phyloP scores from a whole-genome alignment of 2,797 vertebrate genomes.

The Siniperca obscura region DNA sequence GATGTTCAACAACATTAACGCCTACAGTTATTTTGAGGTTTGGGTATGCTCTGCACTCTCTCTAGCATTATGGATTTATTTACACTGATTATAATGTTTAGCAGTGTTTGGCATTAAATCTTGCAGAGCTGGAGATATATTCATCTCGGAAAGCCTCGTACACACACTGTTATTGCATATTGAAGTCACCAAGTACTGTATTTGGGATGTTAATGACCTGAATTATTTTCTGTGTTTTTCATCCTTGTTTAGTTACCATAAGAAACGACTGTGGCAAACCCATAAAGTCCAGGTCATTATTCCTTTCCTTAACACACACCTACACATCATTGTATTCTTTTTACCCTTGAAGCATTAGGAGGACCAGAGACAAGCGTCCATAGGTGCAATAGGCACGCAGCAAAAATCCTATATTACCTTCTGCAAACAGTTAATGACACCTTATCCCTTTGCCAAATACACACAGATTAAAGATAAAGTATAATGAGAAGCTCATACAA shows the following conservation, averaged over 20 bases:
- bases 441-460: not conserved
- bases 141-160: conserved; percentile 22
- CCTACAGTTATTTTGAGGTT: conserved; percentile 35
- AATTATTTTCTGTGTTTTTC: conserved; percentile 39
- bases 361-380: not conserved
- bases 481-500: not conserved
- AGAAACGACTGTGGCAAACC: conserved; percentile 37
- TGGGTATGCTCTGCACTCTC: conserved; percentile 7
- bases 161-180: conserved; percentile 28
- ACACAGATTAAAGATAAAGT: conserved; percentile 8
- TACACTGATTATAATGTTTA: conserved; percentile 68
- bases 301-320: conserved; percentile 14
- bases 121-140: conserved; percentile 21
- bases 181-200: conserved; percentile 22
- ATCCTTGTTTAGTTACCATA: conserved; percentile 20
- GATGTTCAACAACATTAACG: conserved; percentile 25
- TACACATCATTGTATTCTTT: not conserved
- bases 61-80: conserved; percentile 47
- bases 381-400: not conserved
- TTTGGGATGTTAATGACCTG: conserved; percentile 40
- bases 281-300: conserved; percentile 37
- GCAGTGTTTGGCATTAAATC: conserved; percentile 50
- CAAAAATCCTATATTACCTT: conserved; percentile 6
- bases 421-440: conserved; percentile 6
- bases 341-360: conserved; percentile 11